A percentile compares a stretch with the other conserved stretches of the same genome.
Evolutionary conservation across 2,888 invertebrate species (phyloP).

Genomic region (Microdon myrmicae): DNA sequence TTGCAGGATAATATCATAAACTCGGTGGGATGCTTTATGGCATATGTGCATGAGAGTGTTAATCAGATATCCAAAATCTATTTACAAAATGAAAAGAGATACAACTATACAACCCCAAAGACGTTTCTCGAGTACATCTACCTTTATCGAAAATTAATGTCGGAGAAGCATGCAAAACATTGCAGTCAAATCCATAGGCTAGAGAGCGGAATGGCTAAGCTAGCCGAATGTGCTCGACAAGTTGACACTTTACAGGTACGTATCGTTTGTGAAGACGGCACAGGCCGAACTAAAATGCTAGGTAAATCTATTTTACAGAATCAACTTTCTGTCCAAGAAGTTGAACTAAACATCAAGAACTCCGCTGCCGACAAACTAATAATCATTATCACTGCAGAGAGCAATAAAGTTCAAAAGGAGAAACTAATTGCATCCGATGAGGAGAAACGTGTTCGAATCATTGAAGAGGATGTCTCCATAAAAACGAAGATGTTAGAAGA

Average conservation of each 20-base stretch:
- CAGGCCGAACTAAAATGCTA: not conserved
- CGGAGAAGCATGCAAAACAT: slow-evolving; percentile 76
- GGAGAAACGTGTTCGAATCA: slow-evolving; percentile 88
- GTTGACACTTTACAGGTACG: slow-evolving; percentile 84
- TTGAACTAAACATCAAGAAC: slow-evolving; percentile 88
- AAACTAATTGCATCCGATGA: slow-evolving; percentile 85
- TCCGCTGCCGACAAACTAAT: slow-evolving; percentile 91
- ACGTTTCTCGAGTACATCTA: slow-evolving; percentile 96
- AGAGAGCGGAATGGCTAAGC: slow-evolving; percentile 88
- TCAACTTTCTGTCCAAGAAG: slow-evolving; percentile 77
- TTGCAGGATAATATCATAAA: slow-evolving; percentile 71
- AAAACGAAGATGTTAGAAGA: slow-evolving; percentile 89
- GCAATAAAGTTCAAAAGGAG: slow-evolving; percentile 89
- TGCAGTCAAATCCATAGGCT: slow-evolving; percentile 82
- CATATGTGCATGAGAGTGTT: slow-evolving; percentile 88
- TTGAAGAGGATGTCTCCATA: slow-evolving; percentile 88
- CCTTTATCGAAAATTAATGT: slow-evolving; percentile 80
- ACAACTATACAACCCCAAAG: slow-evolving; percentile 97
- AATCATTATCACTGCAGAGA: slow-evolving; percentile 88
- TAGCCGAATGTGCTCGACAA: slow-evolving; percentile 87
- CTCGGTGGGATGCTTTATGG: slow-evolving; percentile 89
- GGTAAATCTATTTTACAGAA: slow-evolving; percentile 54
- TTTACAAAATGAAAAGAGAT: slow-evolving; percentile 85
- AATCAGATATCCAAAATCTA: slow-evolving; percentile 87
- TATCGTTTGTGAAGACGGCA: not conserved